Percentiles rank a stretch among this genome's conserved stretches.
These are phyloP conservation scores for Netelia fuscicornis DNA, from an alignment of 2,888 invertebrate species.

Conservation along the genomic window DNA sequence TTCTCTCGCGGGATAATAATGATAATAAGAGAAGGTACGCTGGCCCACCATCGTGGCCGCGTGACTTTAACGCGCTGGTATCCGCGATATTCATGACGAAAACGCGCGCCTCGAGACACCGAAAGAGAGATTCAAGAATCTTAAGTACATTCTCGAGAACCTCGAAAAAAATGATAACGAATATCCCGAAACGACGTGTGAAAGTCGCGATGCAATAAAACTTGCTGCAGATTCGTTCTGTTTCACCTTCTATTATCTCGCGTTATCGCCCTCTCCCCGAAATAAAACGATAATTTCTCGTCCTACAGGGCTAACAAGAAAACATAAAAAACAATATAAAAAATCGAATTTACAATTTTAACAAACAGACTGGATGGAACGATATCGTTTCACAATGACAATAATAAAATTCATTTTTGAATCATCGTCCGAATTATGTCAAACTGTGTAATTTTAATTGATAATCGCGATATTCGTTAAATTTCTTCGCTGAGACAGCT, in stretches of 20 bases:
- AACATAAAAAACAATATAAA: too few species aligned
- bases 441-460: too few species aligned
- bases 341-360: too few species aligned
- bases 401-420: too few species aligned
- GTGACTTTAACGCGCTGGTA: background rate
- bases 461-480: too few species aligned
- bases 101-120: background rate
- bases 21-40: background rate
- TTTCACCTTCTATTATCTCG: background rate
- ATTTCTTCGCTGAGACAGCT: too few species aligned
- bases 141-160: slow-evolving; percentile 8
- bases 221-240: slow-evolving; percentile 7
- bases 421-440: too few species aligned
- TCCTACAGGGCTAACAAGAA: background rate
- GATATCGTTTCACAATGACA: too few species aligned
- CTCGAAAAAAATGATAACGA: slow-evolving; percentile 29
- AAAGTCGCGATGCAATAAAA: slow-evolving; percentile 49
- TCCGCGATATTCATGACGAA: slow-evolving; percentile 15
- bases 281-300: slow-evolving; percentile 27
- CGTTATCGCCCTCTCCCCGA: background rate
- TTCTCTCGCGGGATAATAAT: slow-evolving; percentile 19
- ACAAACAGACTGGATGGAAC: too few species aligned
- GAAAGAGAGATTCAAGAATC: slow-evolving; percentile 26
- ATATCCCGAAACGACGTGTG: slow-evolving; percentile 34
- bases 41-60: slow-evolving; percentile 26